Conservation (phyloP, 2,113 vertebrate genomes). For the Pipa parva region DNA sequence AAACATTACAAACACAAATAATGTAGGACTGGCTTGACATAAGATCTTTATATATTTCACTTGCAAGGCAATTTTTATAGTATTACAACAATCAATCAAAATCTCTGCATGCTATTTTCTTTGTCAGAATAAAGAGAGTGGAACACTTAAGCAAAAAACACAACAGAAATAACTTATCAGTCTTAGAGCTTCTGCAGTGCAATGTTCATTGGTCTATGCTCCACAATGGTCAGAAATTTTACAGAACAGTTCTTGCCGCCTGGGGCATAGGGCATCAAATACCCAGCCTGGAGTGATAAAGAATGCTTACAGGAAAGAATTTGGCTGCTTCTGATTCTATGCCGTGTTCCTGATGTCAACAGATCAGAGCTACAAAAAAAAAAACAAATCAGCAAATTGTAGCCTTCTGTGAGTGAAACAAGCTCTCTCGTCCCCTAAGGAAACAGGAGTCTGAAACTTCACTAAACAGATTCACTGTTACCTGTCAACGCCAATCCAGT, state of each 20-base stretch:
- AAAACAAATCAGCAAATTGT: background rate
- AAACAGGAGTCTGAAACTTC: background rate
- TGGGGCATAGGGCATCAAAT: background rate
- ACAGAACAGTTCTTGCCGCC: background rate
- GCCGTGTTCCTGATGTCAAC: background rate
- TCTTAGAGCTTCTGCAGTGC: too few relatives aligned
- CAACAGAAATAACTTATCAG: background rate
- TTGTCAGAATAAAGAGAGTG: background rate
- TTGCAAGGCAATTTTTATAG: background rate
- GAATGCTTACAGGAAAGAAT: background rate
- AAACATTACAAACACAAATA: background rate
- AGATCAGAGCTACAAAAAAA: background rate
- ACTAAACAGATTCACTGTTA: conserved; percentile 11
- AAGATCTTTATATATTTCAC: background rate
- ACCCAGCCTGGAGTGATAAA: background rate
- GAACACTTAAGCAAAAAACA: background rate
- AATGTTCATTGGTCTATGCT: too few relatives aligned
- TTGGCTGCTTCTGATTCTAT: background rate
- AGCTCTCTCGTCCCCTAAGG: conserved; percentile 10
- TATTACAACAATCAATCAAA: background rate
- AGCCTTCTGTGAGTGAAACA: background rate
- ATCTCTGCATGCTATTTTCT: background rate
- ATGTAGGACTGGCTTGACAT: background rate
- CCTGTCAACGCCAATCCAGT: conserved; percentile 22
- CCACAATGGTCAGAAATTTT: too few relatives aligned